phyloP scores from a whole-genome alignment of 2,888 invertebrate species.

The Synanthedon andrenaeformis region DNA sequence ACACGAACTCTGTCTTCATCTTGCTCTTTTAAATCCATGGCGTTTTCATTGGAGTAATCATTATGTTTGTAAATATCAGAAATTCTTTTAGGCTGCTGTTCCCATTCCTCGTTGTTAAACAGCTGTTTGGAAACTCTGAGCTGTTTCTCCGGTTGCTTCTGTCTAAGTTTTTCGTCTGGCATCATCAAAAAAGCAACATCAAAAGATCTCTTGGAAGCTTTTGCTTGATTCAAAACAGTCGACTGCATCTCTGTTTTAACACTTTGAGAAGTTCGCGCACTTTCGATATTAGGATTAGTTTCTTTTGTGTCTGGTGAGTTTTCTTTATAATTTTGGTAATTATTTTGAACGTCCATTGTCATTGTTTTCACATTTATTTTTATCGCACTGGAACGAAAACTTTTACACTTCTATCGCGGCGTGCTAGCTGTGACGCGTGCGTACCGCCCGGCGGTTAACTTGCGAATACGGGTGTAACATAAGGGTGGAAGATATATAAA shows the following conservation, averaged over 20 bases:
- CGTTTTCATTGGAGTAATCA: conserved; percentile 48
- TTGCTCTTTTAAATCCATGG: conserved; percentile 44
- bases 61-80: conserved; percentile 57
- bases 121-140: conserved; percentile 63
- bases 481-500: conserved; percentile 69
- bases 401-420: conserved; percentile 63
- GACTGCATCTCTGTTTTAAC: conserved; percentile 49
- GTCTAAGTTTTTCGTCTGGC: conserved; percentile 84
- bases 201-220: conserved; percentile 81
- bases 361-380: conserved; percentile 66
- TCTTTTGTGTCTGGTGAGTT: conserved; percentile 61
- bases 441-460: conserved; percentile 46
- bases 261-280: conserved; percentile 60
- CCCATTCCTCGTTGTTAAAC: conserved; percentile 62
- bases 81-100: conserved; percentile 47
- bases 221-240: conserved; percentile 35
- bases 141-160: conserved; percentile 71
- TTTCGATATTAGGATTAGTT: conserved; percentile 52
- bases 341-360: conserved; percentile 78
- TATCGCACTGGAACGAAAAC: conserved; percentile 46
- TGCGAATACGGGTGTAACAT: conserved; percentile 59
- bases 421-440: conserved; percentile 45
- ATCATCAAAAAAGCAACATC: conserved; percentile 92
- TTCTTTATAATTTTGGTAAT: conserved; percentile 61
- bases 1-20: conserved; percentile 53